Evolutionary conservation across 2,888 invertebrate genomes (phyloP).

Genomic region (Eremobia ochroleuca): DNA sequence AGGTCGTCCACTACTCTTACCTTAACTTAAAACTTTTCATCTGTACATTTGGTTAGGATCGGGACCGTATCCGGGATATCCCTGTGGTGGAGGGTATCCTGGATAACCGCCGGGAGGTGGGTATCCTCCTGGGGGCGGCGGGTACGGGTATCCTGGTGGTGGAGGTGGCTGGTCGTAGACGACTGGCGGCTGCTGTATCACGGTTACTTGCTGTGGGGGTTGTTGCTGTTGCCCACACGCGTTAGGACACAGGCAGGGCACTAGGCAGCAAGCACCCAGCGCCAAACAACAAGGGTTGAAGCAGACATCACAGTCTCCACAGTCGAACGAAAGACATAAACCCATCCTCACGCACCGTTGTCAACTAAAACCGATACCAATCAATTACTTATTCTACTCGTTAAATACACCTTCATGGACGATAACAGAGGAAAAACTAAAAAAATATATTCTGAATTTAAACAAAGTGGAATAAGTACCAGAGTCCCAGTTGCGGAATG

Average conservation of each 20-base stretch:
- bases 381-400: constrained; percentile 49
- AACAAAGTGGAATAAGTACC: constrained; percentile 55
- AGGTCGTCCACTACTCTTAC: constrained; percentile 80
- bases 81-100: constrained; percentile 71
- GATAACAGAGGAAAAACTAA: constrained; percentile 4
- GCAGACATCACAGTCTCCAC: constrained; percentile 85
- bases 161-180: constrained; percentile 79
- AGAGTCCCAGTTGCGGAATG: constrained; percentile 55
- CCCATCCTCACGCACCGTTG: constrained; percentile 81
- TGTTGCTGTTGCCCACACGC: constrained; percentile 85
- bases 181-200: constrained; percentile 82
- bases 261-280: constrained; percentile 85
- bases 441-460: constrained; percentile 56
- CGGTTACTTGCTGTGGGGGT: constrained; percentile 81
- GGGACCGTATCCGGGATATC: constrained; percentile 71
- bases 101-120: constrained; percentile 70
- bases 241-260: constrained; percentile 87
- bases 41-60: constrained; percentile 74
- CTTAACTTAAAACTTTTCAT: constrained; percentile 75
- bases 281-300: constrained; percentile 87
- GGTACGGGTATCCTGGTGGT: constrained; percentile 76
- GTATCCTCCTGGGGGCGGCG: constrained; percentile 73
- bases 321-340: constrained; percentile 85
- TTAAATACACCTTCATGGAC: constrained; percentile 14
- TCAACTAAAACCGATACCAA: constrained; percentile 77